These are phyloP conservation scores for Cryptophagus acutangulus DNA, from an alignment of 2,888 invertebrate genomes.

Conservation along the genomic window DNA sequence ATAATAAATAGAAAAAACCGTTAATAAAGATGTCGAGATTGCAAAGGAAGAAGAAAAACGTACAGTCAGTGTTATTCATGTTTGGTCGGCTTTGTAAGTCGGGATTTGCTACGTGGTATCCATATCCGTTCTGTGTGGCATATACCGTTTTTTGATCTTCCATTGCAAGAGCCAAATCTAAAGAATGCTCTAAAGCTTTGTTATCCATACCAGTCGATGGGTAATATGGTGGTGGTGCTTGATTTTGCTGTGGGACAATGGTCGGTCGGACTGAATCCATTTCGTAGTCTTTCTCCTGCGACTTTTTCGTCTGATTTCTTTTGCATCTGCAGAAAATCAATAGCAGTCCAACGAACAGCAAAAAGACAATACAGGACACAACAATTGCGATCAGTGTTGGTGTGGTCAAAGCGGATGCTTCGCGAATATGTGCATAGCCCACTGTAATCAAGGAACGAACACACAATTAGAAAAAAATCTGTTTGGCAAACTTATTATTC, in stretches of 20 bases:
- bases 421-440: slow-evolving; percentile 75
- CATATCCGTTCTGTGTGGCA: slow-evolving; percentile 79
- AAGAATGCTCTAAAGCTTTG: slow-evolving; percentile 84
- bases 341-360: slow-evolving; percentile 68
- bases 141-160: slow-evolving; percentile 86
- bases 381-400: slow-evolving; percentile 74
- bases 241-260: slow-evolving; percentile 79
- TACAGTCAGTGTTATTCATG: slow-evolving; percentile 76
- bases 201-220: slow-evolving; percentile 86
- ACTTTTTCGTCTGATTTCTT: slow-evolving; percentile 75
- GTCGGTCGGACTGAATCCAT: slow-evolving; percentile 83
- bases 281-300: slow-evolving; percentile 83
- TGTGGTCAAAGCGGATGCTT: slow-evolving; percentile 70
- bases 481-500: too few relatives aligned
- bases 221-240: slow-evolving; percentile 85
- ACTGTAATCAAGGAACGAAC: slow-evolving; percentile 52
- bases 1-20: slow-evolving; percentile 18
- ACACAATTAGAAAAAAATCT: background rate
- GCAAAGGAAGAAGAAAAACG: slow-evolving; percentile 45
- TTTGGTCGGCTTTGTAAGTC: slow-evolving; percentile 63
- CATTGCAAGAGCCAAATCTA: slow-evolving; percentile 76
- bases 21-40: background rate
- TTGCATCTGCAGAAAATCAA: slow-evolving; percentile 83
- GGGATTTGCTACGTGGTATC: slow-evolving; percentile 71
- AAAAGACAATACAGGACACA: slow-evolving; percentile 75